Evolutionary conservation across 2,888 invertebrate genomes (phyloP), one percentile per base, ranked within the genome.

Genomic region (Plebejus melissa): DNA sequence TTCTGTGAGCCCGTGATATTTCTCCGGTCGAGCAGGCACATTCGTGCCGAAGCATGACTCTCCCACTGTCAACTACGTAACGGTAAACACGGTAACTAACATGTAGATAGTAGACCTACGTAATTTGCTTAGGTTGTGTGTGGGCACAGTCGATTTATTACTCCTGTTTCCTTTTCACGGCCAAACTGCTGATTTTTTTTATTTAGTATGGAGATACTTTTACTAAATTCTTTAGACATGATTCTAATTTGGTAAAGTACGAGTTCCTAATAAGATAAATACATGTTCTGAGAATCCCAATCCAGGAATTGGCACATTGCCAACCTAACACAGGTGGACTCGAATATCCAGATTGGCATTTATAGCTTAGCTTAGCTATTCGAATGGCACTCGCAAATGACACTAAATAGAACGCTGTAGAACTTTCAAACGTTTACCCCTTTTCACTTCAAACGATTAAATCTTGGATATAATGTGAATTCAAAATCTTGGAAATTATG

Each of bases 271-370:
- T 9, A 60, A 60, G 22, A 60, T 60, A 32, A 11, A 22, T 32
- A 65, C 65, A 65, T 13, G 32, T 32, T 65, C 65, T 32, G 1
- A 65, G 65, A 65, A 13, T 65, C 32, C 32, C 32, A 65, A 65
- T 65, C 3, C 32, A 65, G 32, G 32, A 32, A 65, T 65, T 65
- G 65, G 65, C 65, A 65, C 28, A 5, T 11, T 32, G 65, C 65
- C 65, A 65, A 13, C 9, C 13, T 13, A 65, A 65, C 65, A 65
- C 65, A 65, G 65, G 65, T 65, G 65, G 65, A 32, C 4, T 32
- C 32, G 65, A 65, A 32, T 32, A 32, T 65, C 65, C 65, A 65
- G 65, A 32, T 65, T 32, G 65, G 65, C 65, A 32, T 65, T 60
- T 65, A 65, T 32, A 32, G 65, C 65, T 65, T 65, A 32, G 32